Base-by-base conservation (phyloP, 2,888 invertebrate genomes). In the Nemapogon koenigi region DNA sequence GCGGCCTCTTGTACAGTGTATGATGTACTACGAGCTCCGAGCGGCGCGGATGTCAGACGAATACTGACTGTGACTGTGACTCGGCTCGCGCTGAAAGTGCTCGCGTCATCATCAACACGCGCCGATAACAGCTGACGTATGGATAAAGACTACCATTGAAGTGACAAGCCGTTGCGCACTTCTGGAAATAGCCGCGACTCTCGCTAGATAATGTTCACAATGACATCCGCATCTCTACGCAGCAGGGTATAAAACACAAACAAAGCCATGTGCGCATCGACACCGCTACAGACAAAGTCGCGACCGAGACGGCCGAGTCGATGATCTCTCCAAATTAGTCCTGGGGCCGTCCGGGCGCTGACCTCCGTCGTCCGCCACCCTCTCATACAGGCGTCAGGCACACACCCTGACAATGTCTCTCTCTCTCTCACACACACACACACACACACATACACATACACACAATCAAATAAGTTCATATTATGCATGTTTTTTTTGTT, bases 241-340 rank as follows among this genome's bases (percentile, higher is more conserved):
- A 7, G 25, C n/a, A n/a, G n/a, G n/a, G n/a, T n/a, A n/a, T n/a
- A n/a, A 16, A 51, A 51, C 43, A 57, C 48, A 60, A 63, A 65
- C 62, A 65, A 64, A 62, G 60, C 49, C 53, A 54, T 54, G 58
- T 50, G 57, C 16, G 26, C 32, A 44, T 30, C 36, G 51, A 48
- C 52, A 44, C 47, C 56, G 58, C 52, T 57, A 62, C 67, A 69
- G 73, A 75, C 76, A 75, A 75, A 72, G 75, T 66, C 57, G 53
- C 61, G 58, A 51, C 63, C 56, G 48, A n/a, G n/a, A n/a, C 56
- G 57, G 37, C 60, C 35, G 62, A 71, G 72, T 70, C 76, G 75
- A 61, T 72, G 75, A 73, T 75, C 72, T 70, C 78, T 69, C 78
- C 73, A 65, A 78, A 76, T 78, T 78, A 78, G 75, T 76, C 73